Conservation (phyloP, 2,888 invertebrate species). For the Stenodema calcarata region DNA sequence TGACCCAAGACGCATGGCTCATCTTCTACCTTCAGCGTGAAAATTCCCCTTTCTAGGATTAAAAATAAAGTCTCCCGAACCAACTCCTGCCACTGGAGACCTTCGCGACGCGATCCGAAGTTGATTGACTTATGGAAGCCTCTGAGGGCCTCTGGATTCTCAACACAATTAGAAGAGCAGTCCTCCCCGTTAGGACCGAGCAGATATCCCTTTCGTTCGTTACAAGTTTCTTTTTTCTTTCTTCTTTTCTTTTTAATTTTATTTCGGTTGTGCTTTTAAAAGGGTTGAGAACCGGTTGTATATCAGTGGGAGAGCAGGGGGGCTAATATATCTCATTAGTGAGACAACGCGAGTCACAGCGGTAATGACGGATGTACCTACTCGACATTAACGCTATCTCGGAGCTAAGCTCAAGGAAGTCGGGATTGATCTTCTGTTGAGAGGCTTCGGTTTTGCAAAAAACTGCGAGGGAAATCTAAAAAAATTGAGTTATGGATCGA, state of each 20-base stretch:
- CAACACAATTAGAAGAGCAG: conserved; percentile 12
- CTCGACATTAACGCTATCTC: background rate
- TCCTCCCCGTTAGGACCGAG: background rate
- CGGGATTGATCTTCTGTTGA: background rate
- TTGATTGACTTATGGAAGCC: conserved; percentile 28
- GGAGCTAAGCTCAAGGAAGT: background rate
- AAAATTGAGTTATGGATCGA: too few species aligned
- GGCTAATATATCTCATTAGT: conserved; percentile 38
- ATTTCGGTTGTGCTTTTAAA: background rate
- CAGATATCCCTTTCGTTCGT: conserved; percentile 27
- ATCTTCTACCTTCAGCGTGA: background rate
- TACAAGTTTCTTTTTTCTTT: background rate
- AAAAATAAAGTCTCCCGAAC: conserved; percentile 19
- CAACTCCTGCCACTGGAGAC: background rate
- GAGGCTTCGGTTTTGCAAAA: too few species aligned
- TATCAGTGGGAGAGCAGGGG: background rate
- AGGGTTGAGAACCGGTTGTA: background rate
- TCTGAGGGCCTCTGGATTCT: background rate
- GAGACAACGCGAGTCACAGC: conserved; percentile 28
- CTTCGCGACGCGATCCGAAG: background rate
- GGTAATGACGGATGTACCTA: conserved; percentile 11
- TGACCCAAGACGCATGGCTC: conserved; percentile 8
- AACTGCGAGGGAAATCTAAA: too few species aligned
- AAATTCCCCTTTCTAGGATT: conserved; percentile 7
- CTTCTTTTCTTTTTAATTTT: background rate